Percentiles rank a stretch among this genome's conserved stretches.
These are phyloP conservation scores for Anarhynchus alexandrinus DNA, from an alignment of 2,113 vertebrate genomes.

Conservation along the genomic window DNA sequence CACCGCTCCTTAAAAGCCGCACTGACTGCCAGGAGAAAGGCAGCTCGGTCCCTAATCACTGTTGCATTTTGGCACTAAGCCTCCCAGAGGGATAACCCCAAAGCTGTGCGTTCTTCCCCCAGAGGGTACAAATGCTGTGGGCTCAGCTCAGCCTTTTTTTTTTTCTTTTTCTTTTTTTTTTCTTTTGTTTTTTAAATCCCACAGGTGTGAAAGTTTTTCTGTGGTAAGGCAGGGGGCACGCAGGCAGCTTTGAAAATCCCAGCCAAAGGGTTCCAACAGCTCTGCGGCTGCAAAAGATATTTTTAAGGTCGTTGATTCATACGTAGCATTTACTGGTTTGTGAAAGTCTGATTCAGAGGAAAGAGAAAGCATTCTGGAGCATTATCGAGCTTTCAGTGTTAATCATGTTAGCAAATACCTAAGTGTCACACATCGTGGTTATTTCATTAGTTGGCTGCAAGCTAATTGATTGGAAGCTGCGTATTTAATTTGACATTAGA, in stretches of 20 bases:
- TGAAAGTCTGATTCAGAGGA: neutral
- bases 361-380: conserved; percentile 7
- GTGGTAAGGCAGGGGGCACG: neutral
- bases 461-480: neutral
- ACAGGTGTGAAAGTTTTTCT: neutral
- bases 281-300: neutral
- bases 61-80: neutral
- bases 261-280: neutral
- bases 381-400: neutral
- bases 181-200: neutral
- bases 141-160: neutral
- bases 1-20: neutral
- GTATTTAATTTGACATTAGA: neutral
- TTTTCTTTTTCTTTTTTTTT: neutral
- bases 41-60: neutral
- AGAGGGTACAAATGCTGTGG: neutral
- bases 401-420: conserved; percentile 11
- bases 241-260: conserved; percentile 13
- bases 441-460: neutral
- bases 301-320: neutral
- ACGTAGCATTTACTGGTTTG: neutral
- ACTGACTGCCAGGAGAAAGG: neutral
- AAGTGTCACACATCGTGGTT: neutral
- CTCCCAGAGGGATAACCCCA: neutral
- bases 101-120: neutral